Base-by-base conservation (phyloP, 2,888 invertebrate species). In the Mechanitis mazaeus region DNA sequence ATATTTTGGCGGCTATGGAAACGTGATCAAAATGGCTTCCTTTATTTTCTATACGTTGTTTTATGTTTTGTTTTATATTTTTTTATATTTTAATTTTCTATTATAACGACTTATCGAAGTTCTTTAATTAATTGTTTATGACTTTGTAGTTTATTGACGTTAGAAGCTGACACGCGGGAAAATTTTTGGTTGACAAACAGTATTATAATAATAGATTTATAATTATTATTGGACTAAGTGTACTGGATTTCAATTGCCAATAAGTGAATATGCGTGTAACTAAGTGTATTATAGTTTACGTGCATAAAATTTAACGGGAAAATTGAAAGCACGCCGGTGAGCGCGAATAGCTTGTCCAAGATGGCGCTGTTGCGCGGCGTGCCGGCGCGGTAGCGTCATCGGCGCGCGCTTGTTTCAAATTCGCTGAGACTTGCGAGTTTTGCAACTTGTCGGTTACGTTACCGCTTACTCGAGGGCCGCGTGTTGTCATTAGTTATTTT, bases 21-120 rank as follows among this genome's bases (percentile, higher is more conserved):
- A 83, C 85, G 83, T 85, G 86, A 87, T 84, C 91, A 92, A 91
- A 90, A 92, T 92, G 92, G 92, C 92, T 91, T 87, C 90, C 89
- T 81, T 76, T 76, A 70, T 67, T 59, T 54, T 59, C 11, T 31
- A 54, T 33, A 28, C 53, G 33, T 3, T 33, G 1, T 60, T 60
- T 45, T 66, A 42, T 61, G 63, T 61, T 64, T 68, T 72, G 71
- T 76, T 78, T 64, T 72, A 64, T 61, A 66, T 61, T 59, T 56
- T 71, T 71, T 72, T 67, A 70, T 78, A 78, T 73, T 80, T 79
- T 72, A 56, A 65, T 73, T 42, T 42, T 9, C 42, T 42, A 9
- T 42, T 42, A 42, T 9, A 9, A 42, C 6, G 6, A 42, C 9
- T 42, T 42, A 7, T 3, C 9, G 3, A 42, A 42, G 42, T 42